Conservation (phyloP, 2,888 invertebrate genomes). For the Andrena marginata region DNA sequence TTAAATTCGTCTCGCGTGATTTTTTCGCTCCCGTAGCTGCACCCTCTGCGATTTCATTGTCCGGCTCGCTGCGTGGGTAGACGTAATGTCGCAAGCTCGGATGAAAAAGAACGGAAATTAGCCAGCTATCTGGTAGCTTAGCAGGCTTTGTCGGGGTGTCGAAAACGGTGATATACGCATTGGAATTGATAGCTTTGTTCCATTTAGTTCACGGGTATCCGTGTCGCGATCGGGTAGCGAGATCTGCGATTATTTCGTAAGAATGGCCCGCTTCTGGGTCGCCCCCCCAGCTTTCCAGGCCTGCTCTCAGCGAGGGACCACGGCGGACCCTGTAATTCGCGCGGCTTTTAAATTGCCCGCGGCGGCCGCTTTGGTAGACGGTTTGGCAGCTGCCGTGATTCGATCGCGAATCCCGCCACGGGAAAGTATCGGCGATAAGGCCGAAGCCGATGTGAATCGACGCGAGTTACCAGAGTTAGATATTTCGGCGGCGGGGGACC, state of each 20-base stretch:
- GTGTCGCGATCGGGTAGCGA: constrained; percentile 64
- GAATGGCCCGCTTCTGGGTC: constrained; percentile 37
- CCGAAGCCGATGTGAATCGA: constrained; percentile 1
- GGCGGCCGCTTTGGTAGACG: constrained; percentile 59
- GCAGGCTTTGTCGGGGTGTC: constrained; percentile 47
- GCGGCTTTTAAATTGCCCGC: constrained; percentile 75
- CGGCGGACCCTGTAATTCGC: constrained; percentile 76
- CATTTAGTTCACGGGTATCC: constrained; percentile 44
- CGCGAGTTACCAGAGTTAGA: constrained; percentile 2
- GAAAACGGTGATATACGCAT: background rate
- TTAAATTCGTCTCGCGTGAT: background rate
- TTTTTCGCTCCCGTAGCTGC: background rate
- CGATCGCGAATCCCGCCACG: constrained; percentile 60
- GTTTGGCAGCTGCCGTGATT: constrained; percentile 78
- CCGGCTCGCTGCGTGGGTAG: no score
- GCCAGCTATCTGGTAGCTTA: constrained; percentile 16
- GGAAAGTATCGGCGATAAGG: no score
- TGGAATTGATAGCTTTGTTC: constrained; percentile 44
- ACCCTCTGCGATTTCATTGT: background rate
- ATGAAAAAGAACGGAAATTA: constrained; percentile 22
- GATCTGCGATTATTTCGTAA: constrained; percentile 68
- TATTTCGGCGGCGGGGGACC: constrained; percentile 1
- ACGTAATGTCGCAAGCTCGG: background rate
- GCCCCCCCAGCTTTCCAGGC: background rate
- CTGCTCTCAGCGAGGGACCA: constrained; percentile 66